A percentile compares a stretch with the other conserved stretches of the same genome.
Evolutionary conservation across 2,888 invertebrate genomes (phyloP).

Genomic region (Dione juno): DNA sequence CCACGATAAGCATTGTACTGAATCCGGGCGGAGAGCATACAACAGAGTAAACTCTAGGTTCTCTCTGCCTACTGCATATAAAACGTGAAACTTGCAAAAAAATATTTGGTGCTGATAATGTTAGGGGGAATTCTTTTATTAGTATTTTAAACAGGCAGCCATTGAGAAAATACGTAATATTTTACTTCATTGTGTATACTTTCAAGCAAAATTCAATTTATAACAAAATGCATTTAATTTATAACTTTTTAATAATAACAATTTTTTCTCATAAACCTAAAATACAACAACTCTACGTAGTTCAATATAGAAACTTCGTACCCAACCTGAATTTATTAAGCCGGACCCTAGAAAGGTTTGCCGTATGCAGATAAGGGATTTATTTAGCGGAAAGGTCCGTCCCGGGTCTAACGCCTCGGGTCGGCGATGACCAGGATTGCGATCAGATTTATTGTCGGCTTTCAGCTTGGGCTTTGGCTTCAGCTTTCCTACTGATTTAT

Average conservation of each 20-base stretch:
- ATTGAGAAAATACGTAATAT: too few species aligned
- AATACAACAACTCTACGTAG: slow-evolving; percentile 58
- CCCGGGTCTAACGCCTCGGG: slow-evolving; percentile 80
- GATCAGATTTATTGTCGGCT: slow-evolving; percentile 80
- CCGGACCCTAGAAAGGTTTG: slow-evolving; percentile 83
- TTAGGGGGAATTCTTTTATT: too few species aligned
- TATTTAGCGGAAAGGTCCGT: slow-evolving; percentile 84
- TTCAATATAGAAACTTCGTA: slow-evolving; percentile 68
- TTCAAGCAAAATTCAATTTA: too few species aligned
- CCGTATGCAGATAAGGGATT: slow-evolving; percentile 84
- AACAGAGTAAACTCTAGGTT: neutral
- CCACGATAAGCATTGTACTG: neutral
- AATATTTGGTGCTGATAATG: too few species aligned
- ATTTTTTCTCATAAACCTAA: neutral
- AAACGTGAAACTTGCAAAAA: too few species aligned
- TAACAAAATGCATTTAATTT: too few species aligned
- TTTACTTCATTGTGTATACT: too few species aligned
- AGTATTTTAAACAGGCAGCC: too few species aligned
- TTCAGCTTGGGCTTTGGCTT: slow-evolving; percentile 63
- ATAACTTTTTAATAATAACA: too few species aligned
- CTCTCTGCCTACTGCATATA: neutral
- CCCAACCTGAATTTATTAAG: slow-evolving; percentile 84
- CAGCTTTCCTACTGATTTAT: slow-evolving; percentile 77
- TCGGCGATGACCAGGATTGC: slow-evolving; percentile 81
- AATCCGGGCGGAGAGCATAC: neutral